These are phyloP conservation scores for Hypanus sabinus DNA, from an alignment of 2,113 vertebrate species.

Conservation along the genomic window DNA sequence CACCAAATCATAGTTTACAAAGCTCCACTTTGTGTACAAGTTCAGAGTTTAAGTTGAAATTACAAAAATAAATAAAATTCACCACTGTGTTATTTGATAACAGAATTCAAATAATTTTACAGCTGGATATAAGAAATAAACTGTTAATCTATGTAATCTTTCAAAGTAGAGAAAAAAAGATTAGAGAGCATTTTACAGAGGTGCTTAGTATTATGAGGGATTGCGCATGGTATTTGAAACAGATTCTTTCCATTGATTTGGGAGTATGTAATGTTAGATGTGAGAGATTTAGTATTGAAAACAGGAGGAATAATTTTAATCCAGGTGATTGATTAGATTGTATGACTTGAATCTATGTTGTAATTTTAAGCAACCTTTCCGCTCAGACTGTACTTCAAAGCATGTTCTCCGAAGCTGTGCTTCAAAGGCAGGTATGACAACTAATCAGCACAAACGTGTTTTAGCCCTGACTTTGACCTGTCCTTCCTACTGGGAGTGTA, in stretches of 20 bases:
- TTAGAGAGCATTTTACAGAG: not conserved
- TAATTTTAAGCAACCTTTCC: not conserved
- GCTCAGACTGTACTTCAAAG: not conserved
- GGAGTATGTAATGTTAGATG: not conserved
- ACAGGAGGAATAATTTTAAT: not conserved
- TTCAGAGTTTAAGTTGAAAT: no score
- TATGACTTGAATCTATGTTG: not conserved
- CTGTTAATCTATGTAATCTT: not conserved
- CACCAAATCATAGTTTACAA: no score
- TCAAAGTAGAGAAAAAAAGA: not conserved
- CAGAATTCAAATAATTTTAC: no score
- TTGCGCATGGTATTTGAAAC: not conserved
- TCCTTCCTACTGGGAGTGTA: not conserved
- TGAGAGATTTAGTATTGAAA: not conserved
- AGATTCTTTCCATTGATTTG: not conserved
- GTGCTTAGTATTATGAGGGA: not conserved
- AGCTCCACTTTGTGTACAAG: no score
- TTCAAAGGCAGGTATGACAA: not conserved
- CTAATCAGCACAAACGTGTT: not conserved
- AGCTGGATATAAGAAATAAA: not conserved
- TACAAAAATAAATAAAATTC: no score
- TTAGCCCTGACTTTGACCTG: not conserved
- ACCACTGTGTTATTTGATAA: no score
- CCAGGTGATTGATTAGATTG: not conserved
- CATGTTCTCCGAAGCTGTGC: not conserved